Conservation (phyloP, 2,888 invertebrate species). For the Trichopoda pennipes region DNA sequence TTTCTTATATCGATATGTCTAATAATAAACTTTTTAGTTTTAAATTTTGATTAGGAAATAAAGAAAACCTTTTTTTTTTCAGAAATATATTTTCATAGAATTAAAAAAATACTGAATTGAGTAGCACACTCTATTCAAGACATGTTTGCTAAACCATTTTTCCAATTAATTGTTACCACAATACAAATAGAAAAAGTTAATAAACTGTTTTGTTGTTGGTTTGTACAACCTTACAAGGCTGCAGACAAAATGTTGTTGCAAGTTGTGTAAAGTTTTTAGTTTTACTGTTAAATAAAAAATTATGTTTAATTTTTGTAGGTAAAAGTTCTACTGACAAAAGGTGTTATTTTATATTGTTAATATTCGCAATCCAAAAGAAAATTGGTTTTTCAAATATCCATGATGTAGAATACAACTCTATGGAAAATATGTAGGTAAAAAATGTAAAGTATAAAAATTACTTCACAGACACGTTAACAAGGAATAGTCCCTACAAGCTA, state of each 20-base stretch:
- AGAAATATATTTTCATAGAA: too few relatives aligned
- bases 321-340: neutral
- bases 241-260: constrained; percentile 32
- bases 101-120: neutral
- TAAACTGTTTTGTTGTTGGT: constrained; percentile 20
- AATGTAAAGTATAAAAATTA: too few relatives aligned
- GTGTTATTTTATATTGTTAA: neutral
- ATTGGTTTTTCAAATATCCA: too few relatives aligned
- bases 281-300: constrained; percentile 34
- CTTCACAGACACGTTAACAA: too few relatives aligned
- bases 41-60: too few relatives aligned
- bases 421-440: too few relatives aligned
- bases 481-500: too few relatives aligned
- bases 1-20: too few relatives aligned
- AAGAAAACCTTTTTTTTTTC: too few relatives aligned
- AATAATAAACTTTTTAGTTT: too few relatives aligned
- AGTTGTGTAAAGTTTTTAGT: constrained; percentile 15
- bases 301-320: constrained; percentile 2
- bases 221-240: constrained; percentile 28
- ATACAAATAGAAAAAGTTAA: constrained; percentile 13
- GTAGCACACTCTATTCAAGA: neutral
- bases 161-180: constrained; percentile 37
- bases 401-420: too few relatives aligned
- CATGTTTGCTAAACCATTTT: constrained; percentile 28
- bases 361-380: too few relatives aligned